phyloP scores from a whole-genome alignment of 2,888 invertebrate genomes.

The Stenoptilia bipunctidactyla region DNA sequence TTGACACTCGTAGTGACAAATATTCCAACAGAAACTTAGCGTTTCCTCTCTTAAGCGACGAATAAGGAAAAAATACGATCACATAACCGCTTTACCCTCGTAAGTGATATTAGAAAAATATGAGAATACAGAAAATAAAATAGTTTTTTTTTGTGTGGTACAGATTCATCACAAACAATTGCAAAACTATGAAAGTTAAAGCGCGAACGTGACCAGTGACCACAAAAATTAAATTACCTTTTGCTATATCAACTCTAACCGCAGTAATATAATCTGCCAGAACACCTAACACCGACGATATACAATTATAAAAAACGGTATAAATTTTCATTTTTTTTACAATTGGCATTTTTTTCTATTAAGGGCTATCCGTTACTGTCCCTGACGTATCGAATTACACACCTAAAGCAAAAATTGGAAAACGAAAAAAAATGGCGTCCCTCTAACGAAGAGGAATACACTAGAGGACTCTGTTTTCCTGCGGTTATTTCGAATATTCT shows the following conservation, averaged over 20 bases:
- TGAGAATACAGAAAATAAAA: too few relatives aligned
- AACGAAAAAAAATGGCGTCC: constrained; percentile 51
- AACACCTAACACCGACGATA: constrained; percentile 13
- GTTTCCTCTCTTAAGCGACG: constrained; percentile 10
- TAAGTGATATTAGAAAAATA: too few relatives aligned
- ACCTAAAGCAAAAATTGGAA: constrained; percentile 37
- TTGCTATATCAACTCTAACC: background rate
- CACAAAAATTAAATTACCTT: constrained; percentile 1
- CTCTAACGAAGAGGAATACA: constrained; percentile 65
- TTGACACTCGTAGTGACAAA: constrained; percentile 71
- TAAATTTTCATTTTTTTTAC: constrained; percentile 48
- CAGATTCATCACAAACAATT: too few relatives aligned
- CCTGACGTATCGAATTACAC: constrained; percentile 52
- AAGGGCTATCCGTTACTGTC: constrained; percentile 49
- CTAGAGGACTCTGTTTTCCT: constrained; percentile 57
- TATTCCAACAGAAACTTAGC: constrained; percentile 46
- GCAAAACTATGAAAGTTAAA: too few relatives aligned
- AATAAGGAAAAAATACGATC: constrained; percentile 1
- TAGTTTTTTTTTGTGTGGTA: too few relatives aligned
- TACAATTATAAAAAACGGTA: constrained; percentile 29
- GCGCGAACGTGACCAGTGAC: background rate
- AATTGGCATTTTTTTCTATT: constrained; percentile 57
- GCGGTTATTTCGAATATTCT: constrained; percentile 50
- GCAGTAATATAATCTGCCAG: background rate
- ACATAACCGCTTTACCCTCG: too few relatives aligned